Conservation (phyloP, 2,113 vertebrate genomes). For the Bucco capensis region DNA sequence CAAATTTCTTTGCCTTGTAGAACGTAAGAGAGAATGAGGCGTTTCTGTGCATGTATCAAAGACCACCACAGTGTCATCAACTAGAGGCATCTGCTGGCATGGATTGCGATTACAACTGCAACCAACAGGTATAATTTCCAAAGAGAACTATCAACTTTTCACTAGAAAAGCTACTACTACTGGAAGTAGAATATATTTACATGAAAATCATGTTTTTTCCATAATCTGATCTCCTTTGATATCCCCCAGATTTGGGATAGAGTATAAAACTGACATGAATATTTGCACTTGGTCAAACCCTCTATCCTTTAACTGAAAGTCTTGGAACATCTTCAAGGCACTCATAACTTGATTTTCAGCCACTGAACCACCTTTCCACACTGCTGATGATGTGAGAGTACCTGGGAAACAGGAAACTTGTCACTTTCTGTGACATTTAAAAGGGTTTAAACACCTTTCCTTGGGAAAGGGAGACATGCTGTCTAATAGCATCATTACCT, state of each 20-base stretch:
- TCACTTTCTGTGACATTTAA: background rate
- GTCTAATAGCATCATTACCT: background rate
- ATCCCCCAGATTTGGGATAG: fast-evolving
- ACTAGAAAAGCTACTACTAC: background rate
- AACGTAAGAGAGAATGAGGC: background rate
- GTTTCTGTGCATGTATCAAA: background rate
- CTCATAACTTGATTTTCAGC: background rate
- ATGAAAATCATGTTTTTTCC: background rate
- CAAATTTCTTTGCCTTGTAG: background rate
- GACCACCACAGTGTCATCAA: background rate
- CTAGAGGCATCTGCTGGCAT: background rate
- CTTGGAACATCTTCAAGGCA: background rate
- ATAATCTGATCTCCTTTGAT: background rate
- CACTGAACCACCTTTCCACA: too few species aligned
- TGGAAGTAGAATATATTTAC: background rate
- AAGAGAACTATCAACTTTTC: background rate
- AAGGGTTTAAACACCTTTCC: background rate
- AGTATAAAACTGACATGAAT: background rate
- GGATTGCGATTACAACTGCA: background rate
- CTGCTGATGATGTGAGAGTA: background rate
- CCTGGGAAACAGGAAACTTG: background rate
- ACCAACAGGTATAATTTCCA: background rate
- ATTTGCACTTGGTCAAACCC: background rate
- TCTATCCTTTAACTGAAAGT: background rate
- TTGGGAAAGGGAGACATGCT: background rate